Evolutionary conservation across 2,888 invertebrate species (phyloP), one percentile per base, ranked within the genome.

Genomic region (Enchytraeus crypticus): DNA sequence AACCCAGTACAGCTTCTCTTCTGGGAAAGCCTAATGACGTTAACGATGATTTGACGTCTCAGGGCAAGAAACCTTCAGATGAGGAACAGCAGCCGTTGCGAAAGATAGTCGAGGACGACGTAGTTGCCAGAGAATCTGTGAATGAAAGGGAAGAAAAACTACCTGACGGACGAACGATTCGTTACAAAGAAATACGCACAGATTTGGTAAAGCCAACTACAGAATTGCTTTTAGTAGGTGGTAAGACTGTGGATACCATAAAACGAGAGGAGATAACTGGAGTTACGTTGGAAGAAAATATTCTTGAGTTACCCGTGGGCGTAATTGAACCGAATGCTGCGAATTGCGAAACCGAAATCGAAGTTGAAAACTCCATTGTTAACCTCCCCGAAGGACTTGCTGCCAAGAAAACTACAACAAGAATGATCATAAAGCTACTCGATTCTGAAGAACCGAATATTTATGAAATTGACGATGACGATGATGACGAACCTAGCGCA

Each of bases 291-390:
- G 57, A 57, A 57, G 57, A 57, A 47, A 57, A 57, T 14, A 46
- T 57, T 21, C 46, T 57, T 1, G 46, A 57, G 43, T 46, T 57
- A 8, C 57, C 57, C 14, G 46, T 23, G 0, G 57, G 57, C 27
- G 47, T 57, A 14, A 33, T 57, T 45, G 57, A 57, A 29, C 57
- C 57, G 2, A 57, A 57, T 45, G 57, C 57, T 5, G 26, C 11
- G 21, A 57, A 57, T 32, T 57, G 57, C 43, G 47, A 27, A 1
- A 45, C 57, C 27, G 57, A 57, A 11, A 43, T 57, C 2, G 43
- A 27, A 14, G 45, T 57, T 29, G 29, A 43, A 18, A 57, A 27
- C 8, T 46, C 57, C 11, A 46, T 46, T 30, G 29, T 57, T 46
- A 18, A 27, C 8, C 30, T 57, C 8, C 57, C 45, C 3, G 57